phyloP scores from a whole-genome alignment of 2,797 vertebrate species.

The Pseudomugil tenellus region DNA sequence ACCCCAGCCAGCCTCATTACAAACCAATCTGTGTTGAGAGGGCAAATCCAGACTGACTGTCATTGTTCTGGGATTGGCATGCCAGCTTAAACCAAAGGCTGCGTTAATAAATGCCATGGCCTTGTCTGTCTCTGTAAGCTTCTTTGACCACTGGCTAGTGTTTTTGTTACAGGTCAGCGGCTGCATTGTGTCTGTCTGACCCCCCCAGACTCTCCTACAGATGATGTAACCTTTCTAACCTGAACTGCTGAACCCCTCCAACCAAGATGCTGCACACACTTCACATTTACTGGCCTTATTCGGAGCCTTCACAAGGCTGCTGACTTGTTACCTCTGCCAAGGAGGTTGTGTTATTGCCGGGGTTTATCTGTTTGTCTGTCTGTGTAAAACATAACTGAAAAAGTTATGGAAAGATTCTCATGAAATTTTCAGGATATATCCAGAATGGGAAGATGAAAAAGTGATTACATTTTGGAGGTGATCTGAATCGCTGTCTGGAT shows the following conservation, averaged over 20 bases:
- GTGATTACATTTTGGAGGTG: too few species aligned
- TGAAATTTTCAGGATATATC: too few species aligned
- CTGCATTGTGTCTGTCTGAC: conserved; percentile 66
- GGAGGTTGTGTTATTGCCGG: too few species aligned
- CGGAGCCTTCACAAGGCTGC: background rate
- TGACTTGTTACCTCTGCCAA: too few species aligned
- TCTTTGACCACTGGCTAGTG: conserved; percentile 56
- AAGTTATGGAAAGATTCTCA: too few species aligned
- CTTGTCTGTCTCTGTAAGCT: conserved; percentile 40
- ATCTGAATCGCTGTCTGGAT: too few species aligned
- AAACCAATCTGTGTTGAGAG: conserved; percentile 65
- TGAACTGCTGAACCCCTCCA: conserved; percentile 48
- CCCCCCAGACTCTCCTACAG: conserved; percentile 53
- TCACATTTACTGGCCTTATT: conserved; percentile 22
- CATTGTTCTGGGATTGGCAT: conserved; percentile 82
- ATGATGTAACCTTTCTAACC: conserved; percentile 73
- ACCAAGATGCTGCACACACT: conserved; percentile 39
- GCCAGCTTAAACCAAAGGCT: conserved; percentile 51
- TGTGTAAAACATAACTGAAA: too few species aligned
- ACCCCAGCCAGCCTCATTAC: conserved; percentile 67
- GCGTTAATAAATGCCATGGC: conserved; percentile 40
- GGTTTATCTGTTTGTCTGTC: too few species aligned
- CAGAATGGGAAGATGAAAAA: too few species aligned
- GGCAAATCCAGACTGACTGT: conserved; percentile 78
- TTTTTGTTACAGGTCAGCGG: conserved; percentile 76